phyloP scores from a whole-genome alignment of 2,888 invertebrate genomes.

The Platycheirus rosarum region DNA sequence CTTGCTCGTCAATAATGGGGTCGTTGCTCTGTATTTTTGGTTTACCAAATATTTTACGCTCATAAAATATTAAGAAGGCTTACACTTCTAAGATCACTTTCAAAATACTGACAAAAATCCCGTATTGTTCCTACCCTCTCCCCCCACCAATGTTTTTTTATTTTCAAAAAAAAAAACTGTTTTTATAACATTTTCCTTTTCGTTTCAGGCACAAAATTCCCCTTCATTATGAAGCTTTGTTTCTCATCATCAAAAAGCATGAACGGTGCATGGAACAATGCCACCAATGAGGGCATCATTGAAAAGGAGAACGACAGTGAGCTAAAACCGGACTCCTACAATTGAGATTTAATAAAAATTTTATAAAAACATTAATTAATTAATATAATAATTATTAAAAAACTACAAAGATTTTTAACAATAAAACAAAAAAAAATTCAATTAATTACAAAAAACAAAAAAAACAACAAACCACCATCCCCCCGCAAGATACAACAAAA shows the following conservation, averaged over 20 bases:
- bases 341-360: slow-evolving; percentile 82
- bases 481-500: slow-evolving; percentile 70
- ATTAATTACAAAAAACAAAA: slow-evolving; percentile 49
- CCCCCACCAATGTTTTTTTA: too few relatives aligned
- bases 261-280: slow-evolving; percentile 85
- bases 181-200: slow-evolving; percentile 1
- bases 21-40: too few relatives aligned
- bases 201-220: slow-evolving; percentile 95
- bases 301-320: slow-evolving; percentile 82
- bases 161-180: too few relatives aligned
- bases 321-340: slow-evolving; percentile 79
- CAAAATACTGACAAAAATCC: too few relatives aligned
- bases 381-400: slow-evolving; percentile 35
- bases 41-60: too few relatives aligned
- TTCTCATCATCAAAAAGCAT: slow-evolving; percentile 91
- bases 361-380: slow-evolving; percentile 77
- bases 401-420: slow-evolving; percentile 51
- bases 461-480: slow-evolving; percentile 59
- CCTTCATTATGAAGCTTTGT: slow-evolving; percentile 99
- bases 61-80: too few relatives aligned
- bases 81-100: too few relatives aligned
- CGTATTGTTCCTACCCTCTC: too few relatives aligned
- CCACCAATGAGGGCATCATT: slow-evolving; percentile 82
- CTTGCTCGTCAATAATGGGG: too few relatives aligned
- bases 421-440: slow-evolving; percentile 39